Evolutionary conservation across 2,113 vertebrate species (phyloP), one percentile per base, ranked within the genome.

Genomic region (Sylvia atricapilla): DNA sequence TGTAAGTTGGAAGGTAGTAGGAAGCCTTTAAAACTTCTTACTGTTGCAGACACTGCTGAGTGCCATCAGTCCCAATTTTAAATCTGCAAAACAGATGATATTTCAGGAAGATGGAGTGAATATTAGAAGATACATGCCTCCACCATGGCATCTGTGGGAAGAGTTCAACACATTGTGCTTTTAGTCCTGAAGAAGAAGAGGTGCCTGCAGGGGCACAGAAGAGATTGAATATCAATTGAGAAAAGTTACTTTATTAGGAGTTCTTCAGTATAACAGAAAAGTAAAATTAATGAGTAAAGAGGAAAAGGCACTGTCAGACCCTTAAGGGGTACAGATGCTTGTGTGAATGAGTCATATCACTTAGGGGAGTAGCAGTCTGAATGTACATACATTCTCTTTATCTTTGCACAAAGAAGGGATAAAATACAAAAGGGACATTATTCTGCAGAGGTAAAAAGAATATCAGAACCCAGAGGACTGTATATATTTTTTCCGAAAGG

Each of bases 161-260:
- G 31, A 80, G 28, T 66, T 89, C 80, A 89, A 53, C 39, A 60
- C 23, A 44, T 46, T 46, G n/a, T 55, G 59, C 59, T 86, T 85
- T 79, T 19, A 79, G 60, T 66, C 43, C 63, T 63, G 39, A 82
- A 93, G 56, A 75, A 91, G 50, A 90, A 62, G 35, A 53, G 35
- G 13, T 86, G 86, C 37, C 88, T 88, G 27, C 44, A 77, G 79
- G 80, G 80, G 21, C 35, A 75, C 3, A 44, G 60, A 81, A 24
- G n/a, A 96, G 56, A 78, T 6, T 60, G 64, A 94, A 81, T 81
- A 72, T 72, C 86, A 90, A 4, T 25, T 55, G 80, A 84, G 33
- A 60, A 90, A 95, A 93, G 64, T 87, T 84, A 92, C 69, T 94
- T 95, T 89, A 93, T 92, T 93, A 92, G 68, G 52, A 78, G 59